Evolutionary conservation across 2,113 vertebrate species (phyloP), one percentile per base, ranked within the genome.

Genomic region (Pluvialis apricaria): DNA sequence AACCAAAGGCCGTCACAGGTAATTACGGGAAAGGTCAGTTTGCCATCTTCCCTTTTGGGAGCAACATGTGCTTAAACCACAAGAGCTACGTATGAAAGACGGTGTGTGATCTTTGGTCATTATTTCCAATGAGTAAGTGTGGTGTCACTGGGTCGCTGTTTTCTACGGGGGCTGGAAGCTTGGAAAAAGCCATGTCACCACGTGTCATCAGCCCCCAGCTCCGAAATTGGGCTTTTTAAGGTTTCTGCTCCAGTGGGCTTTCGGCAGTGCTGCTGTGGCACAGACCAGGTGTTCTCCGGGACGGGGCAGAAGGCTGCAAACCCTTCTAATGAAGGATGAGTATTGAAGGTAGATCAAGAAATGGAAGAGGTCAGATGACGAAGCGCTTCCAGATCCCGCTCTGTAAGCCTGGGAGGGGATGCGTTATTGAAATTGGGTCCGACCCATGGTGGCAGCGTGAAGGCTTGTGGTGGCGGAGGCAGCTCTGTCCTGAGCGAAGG

Each of bases 181-280:
- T 91, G 78, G 85, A 13, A 76, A 72, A 52, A 25, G 15, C 36
- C 25, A 1, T 40, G 45, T 76, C 92, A 72, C 38, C 49, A 60
- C 2, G 0, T 84, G 78, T 77, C 58, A 52, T 22, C 32, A 3
- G 10, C 21, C 40, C 54, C n/a, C 61, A 32, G 73, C 55, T 52
- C 62, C 10, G 1, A 6, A 40, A 0, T 0, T 0, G 3, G 42
- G 19, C 49, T 52, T 31, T 51, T 52, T 29, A 15, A 45, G 44
- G 51, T 52, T 88, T 75, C 34, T 80, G 44, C 58, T 62, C 36
- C 4, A 12, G 14, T 10, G 38, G 29, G 6, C 20, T 86, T 84
- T 75, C 20, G 8, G 10, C 4, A 8, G 44, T 6, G 57, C 44
- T 64, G 28, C 32, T 58, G 47, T 38, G 51, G 5, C 44, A 31